Conservation (phyloP, 2,797 vertebrate genomes). For the Neomorphus geoffroyi region DNA sequence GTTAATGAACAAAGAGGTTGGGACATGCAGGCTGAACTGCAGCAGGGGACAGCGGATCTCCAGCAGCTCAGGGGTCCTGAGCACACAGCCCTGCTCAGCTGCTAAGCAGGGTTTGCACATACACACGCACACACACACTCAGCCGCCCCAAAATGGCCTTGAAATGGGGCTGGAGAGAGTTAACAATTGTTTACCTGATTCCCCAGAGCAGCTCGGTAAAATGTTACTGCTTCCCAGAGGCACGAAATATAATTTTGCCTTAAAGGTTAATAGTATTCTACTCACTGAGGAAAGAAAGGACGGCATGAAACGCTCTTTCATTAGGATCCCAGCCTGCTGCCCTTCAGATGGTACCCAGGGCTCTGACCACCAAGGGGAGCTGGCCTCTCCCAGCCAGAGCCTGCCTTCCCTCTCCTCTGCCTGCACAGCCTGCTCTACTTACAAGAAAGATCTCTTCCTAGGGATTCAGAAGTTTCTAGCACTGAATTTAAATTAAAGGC, state of each 20-base stretch:
- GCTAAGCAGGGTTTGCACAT: background rate
- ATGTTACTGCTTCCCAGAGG: constrained; percentile 73
- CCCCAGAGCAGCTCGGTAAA: constrained; percentile 36
- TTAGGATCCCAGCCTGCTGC: background rate
- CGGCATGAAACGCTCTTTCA: constrained; percentile 1
- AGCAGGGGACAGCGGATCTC: background rate
- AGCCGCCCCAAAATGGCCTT: accelerated
- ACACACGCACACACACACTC: background rate
- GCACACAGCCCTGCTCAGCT: background rate
- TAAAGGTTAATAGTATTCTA: constrained; percentile 74
- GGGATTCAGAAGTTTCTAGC: background rate
- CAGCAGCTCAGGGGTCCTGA: background rate
- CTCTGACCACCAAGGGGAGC: background rate
- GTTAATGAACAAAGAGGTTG: background rate
- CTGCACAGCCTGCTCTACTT: background rate
- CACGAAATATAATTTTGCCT: constrained; percentile 71
- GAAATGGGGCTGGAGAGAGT: constrained; percentile 12
- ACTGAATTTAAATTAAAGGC: background rate
- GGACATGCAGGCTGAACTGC: background rate
- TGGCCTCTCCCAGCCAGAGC: background rate
- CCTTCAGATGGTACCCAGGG: background rate
- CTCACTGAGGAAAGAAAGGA: constrained; percentile 17
- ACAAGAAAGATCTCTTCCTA: background rate
- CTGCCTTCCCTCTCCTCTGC: background rate
- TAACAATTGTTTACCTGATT: constrained; percentile 51